Percentiles rank a stretch among this genome's conserved stretches.
These are phyloP conservation scores for Cynodonichthys magdalenae DNA, from an alignment of 2,797 vertebrate species.

Conservation along the genomic window DNA sequence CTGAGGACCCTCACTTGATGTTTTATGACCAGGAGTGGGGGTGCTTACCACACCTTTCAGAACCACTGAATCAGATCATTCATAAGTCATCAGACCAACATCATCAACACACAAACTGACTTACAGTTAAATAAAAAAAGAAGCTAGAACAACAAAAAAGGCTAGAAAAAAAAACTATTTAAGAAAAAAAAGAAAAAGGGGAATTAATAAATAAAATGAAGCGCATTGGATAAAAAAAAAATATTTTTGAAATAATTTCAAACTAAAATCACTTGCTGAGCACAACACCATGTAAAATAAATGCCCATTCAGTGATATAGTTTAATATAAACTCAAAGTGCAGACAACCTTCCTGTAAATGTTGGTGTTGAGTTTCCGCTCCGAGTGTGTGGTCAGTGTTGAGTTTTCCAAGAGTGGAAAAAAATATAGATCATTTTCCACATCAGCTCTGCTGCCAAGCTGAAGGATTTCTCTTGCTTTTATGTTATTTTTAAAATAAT, in stretches of 20 bases:
- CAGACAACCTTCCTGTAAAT: slow-evolving; percentile 29
- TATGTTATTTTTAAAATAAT: not conserved
- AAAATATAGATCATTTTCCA: slow-evolving; percentile 3
- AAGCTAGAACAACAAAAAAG: no score
- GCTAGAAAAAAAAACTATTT: no score
- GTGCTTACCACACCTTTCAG: no score
- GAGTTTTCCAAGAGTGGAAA: slow-evolving; percentile 21
- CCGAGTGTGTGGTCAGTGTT: slow-evolving; percentile 8
- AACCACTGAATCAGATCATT: no score
- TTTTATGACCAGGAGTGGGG: no score
- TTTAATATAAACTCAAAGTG: not conserved
- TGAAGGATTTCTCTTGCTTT: slow-evolving; percentile 15
- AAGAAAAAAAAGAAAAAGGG: no score
- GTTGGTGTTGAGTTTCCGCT: slow-evolving; percentile 16
- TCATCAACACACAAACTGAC: not conserved
- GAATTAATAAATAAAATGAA: no score
- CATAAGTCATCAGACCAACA: not conserved
- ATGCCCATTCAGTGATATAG: not conserved
- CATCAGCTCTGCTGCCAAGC: not conserved
- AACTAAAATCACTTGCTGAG: not conserved
- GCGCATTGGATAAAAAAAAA: no score
- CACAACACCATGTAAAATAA: not conserved
- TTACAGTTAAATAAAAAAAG: not conserved
- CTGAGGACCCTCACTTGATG: no score
- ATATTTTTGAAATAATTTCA: not conserved